Percentiles rank a stretch among this genome's conserved stretches.
Evolutionary conservation across 1,140 invertebrate species (phyloP).

Genomic region (Platorchestia sp.): DNA sequence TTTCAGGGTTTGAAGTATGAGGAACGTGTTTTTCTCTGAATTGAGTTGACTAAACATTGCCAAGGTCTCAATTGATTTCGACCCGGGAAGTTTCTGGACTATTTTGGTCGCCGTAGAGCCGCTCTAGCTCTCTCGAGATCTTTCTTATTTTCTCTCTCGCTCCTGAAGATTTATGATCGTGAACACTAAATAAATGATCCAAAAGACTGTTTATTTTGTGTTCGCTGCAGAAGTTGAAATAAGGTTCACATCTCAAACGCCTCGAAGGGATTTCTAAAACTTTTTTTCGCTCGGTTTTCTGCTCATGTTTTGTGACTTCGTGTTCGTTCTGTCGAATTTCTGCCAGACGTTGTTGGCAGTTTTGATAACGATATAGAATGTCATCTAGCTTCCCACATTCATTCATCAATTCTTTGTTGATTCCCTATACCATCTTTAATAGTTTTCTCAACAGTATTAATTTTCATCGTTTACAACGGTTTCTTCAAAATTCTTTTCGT

Average conservation of each 20-base stretch:
- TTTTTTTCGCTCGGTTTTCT: too few relatives aligned
- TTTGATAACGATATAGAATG: too few relatives aligned
- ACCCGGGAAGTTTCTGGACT: background rate
- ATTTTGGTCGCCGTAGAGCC: background rate
- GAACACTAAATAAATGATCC: background rate
- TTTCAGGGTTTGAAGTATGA: background rate
- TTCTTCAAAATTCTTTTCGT: too few relatives aligned
- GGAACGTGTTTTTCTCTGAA: background rate
- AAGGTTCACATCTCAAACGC: background rate
- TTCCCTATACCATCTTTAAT: too few relatives aligned
- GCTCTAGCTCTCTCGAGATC: background rate
- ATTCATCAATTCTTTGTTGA: too few relatives aligned
- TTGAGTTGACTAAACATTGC: background rate
- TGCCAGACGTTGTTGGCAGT: too few relatives aligned
- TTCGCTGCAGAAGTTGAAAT: background rate
- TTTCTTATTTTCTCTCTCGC: background rate
- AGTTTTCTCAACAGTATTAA: too few relatives aligned
- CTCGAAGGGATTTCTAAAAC: background rate
- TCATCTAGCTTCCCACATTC: too few relatives aligned
- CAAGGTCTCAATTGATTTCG: background rate
- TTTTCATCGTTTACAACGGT: too few relatives aligned
- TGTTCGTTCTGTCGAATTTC: too few relatives aligned
- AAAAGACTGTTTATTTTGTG: background rate
- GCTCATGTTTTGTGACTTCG: background rate
- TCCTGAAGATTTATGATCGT: background rate